A percentile compares a stretch with the other conserved stretches of the same genome.
Evolutionary conservation across 2,797 vertebrate species (phyloP).

Genomic region (Myotis myotis): DNA sequence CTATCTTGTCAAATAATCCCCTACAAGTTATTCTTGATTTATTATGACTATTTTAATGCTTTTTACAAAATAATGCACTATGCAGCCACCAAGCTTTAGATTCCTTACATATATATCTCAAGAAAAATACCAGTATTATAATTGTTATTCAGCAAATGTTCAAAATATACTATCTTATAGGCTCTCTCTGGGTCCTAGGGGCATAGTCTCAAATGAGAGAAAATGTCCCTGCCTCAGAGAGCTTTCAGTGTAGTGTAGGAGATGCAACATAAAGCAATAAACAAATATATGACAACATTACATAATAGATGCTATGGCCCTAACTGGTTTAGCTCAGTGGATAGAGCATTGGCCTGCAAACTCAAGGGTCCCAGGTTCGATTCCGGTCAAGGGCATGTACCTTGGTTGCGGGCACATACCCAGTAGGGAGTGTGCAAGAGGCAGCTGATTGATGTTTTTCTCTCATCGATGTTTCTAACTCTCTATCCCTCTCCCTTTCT

Average conservation of each 20-base stretch:
- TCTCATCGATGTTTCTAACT: too few species aligned
- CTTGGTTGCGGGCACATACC: too few species aligned
- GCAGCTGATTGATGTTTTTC: too few species aligned
- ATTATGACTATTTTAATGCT: background rate
- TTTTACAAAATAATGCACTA: background rate
- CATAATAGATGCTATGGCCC: background rate
- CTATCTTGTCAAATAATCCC: background rate
- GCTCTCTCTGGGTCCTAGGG: background rate
- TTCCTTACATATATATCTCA: background rate
- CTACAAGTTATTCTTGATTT: background rate
- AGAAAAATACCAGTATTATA: background rate
- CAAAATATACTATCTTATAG: background rate
- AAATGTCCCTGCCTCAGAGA: background rate
- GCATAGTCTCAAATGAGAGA: background rate
- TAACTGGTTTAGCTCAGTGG: too few species aligned
- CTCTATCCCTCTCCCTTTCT: too few species aligned
- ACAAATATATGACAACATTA: background rate
- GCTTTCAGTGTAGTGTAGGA: background rate
- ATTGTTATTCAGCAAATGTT: background rate
- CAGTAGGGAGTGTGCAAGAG: too few species aligned
- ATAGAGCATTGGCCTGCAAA: too few species aligned
- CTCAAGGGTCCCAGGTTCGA: too few species aligned
- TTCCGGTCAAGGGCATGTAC: too few species aligned
- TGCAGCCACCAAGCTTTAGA: background rate
- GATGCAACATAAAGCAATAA: background rate